phyloP scores from a whole-genome alignment of 2,113 vertebrate genomes.

The Mormyrus iriodes region DNA sequence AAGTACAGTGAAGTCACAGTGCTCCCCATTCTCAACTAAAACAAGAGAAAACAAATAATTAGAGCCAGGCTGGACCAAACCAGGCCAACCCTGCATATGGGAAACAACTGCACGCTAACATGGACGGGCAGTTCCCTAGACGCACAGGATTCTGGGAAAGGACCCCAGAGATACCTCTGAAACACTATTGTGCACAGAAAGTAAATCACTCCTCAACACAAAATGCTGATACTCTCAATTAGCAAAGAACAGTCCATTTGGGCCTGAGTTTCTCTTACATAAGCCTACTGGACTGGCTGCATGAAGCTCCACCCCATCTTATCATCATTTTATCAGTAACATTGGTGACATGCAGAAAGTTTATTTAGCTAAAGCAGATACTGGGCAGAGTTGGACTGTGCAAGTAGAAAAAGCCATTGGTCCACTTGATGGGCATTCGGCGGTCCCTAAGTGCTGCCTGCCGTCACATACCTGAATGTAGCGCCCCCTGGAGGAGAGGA shows the following conservation, averaged over 20 bases:
- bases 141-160: slow-evolving; percentile 54
- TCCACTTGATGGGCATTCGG: slow-evolving; percentile 25
- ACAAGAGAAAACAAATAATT: slow-evolving; percentile 28
- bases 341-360: slow-evolving; percentile 30
- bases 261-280: not conserved
- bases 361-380: not conserved
- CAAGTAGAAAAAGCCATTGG: slow-evolving; percentile 2
- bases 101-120: slow-evolving; percentile 28
- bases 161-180: slow-evolving; percentile 28
- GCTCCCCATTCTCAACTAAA: slow-evolving; percentile 72
- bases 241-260: not conserved
- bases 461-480: slow-evolving; percentile 43
- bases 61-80: not conserved
- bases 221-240: not conserved
- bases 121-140: slow-evolving; percentile 37
- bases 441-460: slow-evolving; percentile 13
- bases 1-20: slow-evolving; percentile 72
- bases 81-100: not conserved
- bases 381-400: not conserved
- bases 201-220: slow-evolving; percentile 15
- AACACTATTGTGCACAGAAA: not conserved
- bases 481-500: slow-evolving; percentile 42
- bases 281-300: not conserved
- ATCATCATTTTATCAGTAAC: not conserved
- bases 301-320: not conserved